phyloP scores from a whole-genome alignment of 1,140 invertebrate genomes.

The Venustaconcha ellipsiformis region DNA sequence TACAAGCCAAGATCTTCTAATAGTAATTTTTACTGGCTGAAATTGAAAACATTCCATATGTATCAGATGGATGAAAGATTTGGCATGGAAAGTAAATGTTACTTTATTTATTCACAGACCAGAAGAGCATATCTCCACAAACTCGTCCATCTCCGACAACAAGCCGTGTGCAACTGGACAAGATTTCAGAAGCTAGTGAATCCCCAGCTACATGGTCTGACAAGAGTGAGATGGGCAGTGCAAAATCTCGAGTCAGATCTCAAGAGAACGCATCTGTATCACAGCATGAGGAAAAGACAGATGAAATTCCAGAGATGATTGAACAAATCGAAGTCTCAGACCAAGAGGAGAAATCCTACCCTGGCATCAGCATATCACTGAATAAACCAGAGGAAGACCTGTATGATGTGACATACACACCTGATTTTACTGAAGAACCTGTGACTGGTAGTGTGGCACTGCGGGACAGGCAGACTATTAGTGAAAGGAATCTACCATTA shows the following conservation, averaged over 20 bases:
- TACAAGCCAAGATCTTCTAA: no score
- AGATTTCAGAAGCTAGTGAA: constrained; percentile 62
- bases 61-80: no score
- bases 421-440: constrained; percentile 14
- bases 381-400: constrained; percentile 8
- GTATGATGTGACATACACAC: constrained; percentile 15
- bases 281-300: constrained; percentile 34
- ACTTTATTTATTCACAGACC: constrained; percentile 38
- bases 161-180: constrained; percentile 35
- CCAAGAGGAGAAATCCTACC: no score
- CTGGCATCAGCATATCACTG: no score
- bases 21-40: no score
- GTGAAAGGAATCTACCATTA: no score
- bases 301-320: constrained; percentile 46
- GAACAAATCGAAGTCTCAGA: constrained; percentile 18
- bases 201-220: constrained; percentile 35
- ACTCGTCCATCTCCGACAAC: constrained; percentile 12
- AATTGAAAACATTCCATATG: no score
- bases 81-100: no score
- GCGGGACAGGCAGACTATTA: neutral
- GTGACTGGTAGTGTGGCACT: neutral
- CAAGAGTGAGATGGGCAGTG: neutral
- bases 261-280: no score
- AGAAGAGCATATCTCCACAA: constrained; percentile 36
- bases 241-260: no score